Conservation (phyloP, 2,113 vertebrate genomes). For the Passer montanus region DNA sequence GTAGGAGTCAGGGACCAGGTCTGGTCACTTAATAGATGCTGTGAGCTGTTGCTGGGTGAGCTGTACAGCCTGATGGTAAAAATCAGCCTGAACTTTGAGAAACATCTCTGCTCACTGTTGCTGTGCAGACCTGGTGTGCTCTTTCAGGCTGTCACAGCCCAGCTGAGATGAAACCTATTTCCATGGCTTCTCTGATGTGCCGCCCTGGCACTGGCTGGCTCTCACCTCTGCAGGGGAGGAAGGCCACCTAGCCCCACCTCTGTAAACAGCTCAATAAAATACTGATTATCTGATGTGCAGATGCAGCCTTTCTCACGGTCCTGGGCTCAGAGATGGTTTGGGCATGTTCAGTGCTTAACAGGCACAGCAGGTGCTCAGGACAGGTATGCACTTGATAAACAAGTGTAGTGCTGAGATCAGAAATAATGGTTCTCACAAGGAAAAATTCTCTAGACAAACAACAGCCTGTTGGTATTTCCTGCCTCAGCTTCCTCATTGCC, state of each 20-base stretch:
- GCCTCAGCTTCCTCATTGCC: neutral
- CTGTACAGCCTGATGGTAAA: neutral
- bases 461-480: neutral
- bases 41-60: neutral
- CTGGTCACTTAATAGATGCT: neutral
- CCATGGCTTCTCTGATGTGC: neutral
- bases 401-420: neutral
- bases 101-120: rapidly evolving
- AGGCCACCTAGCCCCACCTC: neutral
- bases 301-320: neutral
- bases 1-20: neutral
- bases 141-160: neutral
- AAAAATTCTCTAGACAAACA: neutral
- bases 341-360: rapidly evolving
- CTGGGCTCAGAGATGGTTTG: neutral
- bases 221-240: neutral
- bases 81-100: neutral
- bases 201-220: neutral
- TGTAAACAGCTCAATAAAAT: neutral
- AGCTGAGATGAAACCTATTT: neutral
- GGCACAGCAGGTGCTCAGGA: neutral
- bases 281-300: neutral
- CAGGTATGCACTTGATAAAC: neutral
- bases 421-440: neutral
- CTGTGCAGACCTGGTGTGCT: neutral